Conservation (phyloP, 2,113 vertebrate species). For the Microcebus griseorufus region DNA sequence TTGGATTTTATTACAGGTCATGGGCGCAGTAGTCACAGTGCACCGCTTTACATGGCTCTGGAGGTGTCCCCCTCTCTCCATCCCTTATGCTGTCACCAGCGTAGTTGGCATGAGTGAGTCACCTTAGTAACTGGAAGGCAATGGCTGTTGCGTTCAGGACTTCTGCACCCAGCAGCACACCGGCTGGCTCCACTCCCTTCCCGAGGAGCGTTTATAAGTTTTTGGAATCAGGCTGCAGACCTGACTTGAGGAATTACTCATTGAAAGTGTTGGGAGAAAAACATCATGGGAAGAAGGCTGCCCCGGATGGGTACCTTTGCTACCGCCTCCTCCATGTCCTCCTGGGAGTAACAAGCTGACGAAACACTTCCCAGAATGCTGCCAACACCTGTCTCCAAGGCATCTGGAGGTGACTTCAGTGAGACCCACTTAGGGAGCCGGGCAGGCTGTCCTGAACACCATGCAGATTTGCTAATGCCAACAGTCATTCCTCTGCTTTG, state of each 20-base stretch:
- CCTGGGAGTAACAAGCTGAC: not conserved
- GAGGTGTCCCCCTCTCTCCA: not conserved
- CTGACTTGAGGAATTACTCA: not conserved
- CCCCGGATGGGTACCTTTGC: fast-evolving
- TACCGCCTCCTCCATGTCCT: not conserved
- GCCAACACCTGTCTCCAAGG: not conserved
- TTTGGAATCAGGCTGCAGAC: not conserved
- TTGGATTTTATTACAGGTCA: not conserved
- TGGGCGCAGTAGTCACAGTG: not conserved
- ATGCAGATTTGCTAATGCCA: fast-evolving
- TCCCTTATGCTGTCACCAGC: not conserved
- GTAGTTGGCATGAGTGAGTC: not conserved
- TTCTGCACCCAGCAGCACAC: not conserved
- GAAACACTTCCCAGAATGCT: not conserved
- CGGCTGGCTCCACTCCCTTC: not conserved
- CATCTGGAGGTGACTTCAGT: not conserved
- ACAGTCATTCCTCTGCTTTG: not conserved
- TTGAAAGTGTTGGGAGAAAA: not conserved
- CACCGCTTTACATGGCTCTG: not conserved
- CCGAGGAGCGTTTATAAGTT: not conserved
- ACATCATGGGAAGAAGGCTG: not conserved
- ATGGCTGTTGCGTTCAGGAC: not conserved
- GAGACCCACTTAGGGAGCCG: not conserved
- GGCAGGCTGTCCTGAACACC: fast-evolving
- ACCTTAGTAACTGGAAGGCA: not conserved